Conservation (phyloP, 2,888 invertebrate species). For the Gari tellinella region DNA sequence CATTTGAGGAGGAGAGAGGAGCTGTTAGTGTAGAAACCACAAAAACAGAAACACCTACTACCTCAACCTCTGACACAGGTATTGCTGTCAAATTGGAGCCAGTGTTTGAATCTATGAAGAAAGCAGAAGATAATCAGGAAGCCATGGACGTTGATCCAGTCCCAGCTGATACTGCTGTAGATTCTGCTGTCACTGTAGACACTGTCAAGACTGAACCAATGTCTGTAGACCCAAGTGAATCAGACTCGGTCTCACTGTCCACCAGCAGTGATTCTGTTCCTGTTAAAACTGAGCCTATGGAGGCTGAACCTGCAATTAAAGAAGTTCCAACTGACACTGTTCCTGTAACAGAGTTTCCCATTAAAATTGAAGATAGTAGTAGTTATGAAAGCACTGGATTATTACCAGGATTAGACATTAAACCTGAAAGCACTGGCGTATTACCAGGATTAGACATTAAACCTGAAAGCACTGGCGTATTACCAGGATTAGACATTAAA, state of each 20-base stretch:
- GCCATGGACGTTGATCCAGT: no score
- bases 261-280: not conserved
- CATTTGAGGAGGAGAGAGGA: slow-evolving; percentile 39
- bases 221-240: not conserved
- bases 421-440: no score
- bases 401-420: no score
- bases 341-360: not conserved
- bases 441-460: no score
- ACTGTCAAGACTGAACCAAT: not conserved
- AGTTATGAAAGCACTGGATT: no score
- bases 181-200: not conserved
- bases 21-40: slow-evolving; percentile 13
- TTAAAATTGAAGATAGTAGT: no score
- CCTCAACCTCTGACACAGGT: not conserved
- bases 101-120: not conserved
- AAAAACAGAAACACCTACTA: not conserved
- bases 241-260: not conserved
- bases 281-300: not conserved
- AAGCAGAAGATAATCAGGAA: no score
- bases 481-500: not conserved
- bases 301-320: no score
- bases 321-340: not conserved
- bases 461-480: no score
- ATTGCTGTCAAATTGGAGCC: slow-evolving; percentile 3
- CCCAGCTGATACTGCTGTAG: not conserved